phyloP scores from a whole-genome alignment of 2,797 vertebrate genomes.

The Dendrocincla fuliginosa region DNA sequence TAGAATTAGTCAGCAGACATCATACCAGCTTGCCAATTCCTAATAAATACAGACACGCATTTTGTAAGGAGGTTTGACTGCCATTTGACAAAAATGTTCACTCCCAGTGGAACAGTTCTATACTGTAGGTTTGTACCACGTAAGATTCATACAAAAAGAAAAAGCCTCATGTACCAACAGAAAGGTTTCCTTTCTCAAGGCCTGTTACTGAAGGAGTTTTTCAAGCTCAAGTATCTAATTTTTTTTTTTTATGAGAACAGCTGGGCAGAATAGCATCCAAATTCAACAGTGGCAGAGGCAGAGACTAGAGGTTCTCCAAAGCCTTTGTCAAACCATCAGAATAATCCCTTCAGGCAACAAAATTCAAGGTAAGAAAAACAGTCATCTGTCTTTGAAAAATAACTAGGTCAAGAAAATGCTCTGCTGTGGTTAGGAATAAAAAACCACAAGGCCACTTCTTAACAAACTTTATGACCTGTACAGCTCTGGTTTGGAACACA shows the following conservation, averaged over 20 bases:
- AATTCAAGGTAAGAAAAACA: not conserved
- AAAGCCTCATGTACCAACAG: not conserved
- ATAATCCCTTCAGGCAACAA: not conserved
- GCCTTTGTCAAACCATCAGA: not conserved
- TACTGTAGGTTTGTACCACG: not conserved
- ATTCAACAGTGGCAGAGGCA: not conserved
- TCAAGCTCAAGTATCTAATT: not conserved
- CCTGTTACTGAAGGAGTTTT: not conserved
- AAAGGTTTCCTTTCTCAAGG: not conserved
- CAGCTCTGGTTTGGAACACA: not conserved
- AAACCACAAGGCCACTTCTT: not conserved
- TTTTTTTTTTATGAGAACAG: not conserved
- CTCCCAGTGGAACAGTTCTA: not conserved
- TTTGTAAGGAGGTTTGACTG: not conserved
- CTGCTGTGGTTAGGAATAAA: not conserved
- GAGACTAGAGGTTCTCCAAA: not conserved
- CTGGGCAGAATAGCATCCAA: not conserved
- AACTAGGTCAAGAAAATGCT: slow-evolving; percentile 15
- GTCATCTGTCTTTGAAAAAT: not conserved
- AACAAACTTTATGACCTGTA: not conserved
- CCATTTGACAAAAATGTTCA: not conserved
- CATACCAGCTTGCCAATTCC: not conserved
- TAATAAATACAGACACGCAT: not conserved
- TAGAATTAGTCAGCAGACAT: not conserved
- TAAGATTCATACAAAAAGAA: not conserved